Evolutionary conservation across 2,797 vertebrate genomes (phyloP), one percentile per base, ranked within the genome.

Genomic region (Peromyscus eremicus): DNA sequence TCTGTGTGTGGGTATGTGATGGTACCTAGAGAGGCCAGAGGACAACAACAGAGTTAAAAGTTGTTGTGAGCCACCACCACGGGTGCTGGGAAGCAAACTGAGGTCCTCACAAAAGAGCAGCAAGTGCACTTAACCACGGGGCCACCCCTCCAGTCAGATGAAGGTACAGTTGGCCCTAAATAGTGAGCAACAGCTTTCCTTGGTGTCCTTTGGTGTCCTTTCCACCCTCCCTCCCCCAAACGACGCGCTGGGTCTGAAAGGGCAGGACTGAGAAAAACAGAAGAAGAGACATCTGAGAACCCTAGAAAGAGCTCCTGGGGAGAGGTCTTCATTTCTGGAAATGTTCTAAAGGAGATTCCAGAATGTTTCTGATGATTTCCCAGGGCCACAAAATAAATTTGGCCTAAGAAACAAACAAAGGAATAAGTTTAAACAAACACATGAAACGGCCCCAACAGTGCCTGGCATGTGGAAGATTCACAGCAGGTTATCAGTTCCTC

Each of bases 361-460:
- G 71, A 49, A 52, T 46, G 27, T 66, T 77, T 32, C 40, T 34
- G n/a, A 6, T 29, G 37, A 60, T 43, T 46, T 40, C 37, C 32
- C 29, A 55, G 77, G 14, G 62, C 73, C 68, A 52, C 8, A 88
- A 55, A 68, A 34, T 12, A 93, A 57, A 70, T 19, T 73, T n/a
- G 14, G 77, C 92, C 62, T 91, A 89, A 76, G 68, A 92, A 80
- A 70, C n/a, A 52, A 73, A 64, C 49, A 84, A 19, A 75, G 76
- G 7, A 8, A 16, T 2, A 40, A 81, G 49, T 34, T 43, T 13
- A 68, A 76, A 23, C 23, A 11, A 66, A 27, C 19, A 29, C 10
- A 5, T 13, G 43, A 34, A 60, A 66, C 0, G 55, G 16, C 27
- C 23, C n/a, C 62, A 29, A 25, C 32, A 0, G 23, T 11, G 29